These are phyloP conservation scores for Tipula lateralis DNA, from an alignment of 2,888 invertebrate genomes.

Conservation along the genomic window DNA sequence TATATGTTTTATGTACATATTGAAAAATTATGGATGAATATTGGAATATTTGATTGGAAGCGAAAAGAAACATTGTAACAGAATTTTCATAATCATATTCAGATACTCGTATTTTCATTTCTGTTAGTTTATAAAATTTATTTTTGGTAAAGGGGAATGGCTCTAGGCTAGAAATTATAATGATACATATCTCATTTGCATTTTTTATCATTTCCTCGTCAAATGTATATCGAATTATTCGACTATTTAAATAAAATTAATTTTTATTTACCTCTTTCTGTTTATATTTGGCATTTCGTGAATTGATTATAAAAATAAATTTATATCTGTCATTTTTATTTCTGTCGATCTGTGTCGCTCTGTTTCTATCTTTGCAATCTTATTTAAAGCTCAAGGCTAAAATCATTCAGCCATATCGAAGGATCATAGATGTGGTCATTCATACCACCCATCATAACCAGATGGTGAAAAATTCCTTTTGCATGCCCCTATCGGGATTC, in stretches of 20 bases:
- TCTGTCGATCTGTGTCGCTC: no score
- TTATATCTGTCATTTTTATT: no score
- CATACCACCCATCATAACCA: no score
- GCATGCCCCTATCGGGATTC: no score
- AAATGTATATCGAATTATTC: background rate
- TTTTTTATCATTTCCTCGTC: background rate
- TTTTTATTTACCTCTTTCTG: background rate
- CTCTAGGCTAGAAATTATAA: background rate
- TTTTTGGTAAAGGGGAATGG: background rate
- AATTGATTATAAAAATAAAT: no score
- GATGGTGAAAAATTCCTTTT: no score
- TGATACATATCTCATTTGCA: conserved; percentile 2
- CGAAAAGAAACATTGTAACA: background rate
- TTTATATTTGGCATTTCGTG: no score
- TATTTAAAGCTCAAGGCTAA: no score
- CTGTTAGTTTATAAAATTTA: background rate
- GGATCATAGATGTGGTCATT: no score
- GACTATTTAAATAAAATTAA: background rate
- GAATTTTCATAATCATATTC: background rate
- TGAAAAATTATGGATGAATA: background rate
- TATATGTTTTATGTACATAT: background rate
- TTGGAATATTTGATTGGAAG: background rate
- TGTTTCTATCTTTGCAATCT: no score
- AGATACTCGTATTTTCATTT: background rate
- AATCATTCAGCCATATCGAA: no score